phyloP scores from a whole-genome alignment of 1,140 invertebrate genomes.

The Babylonia areolata region DNA sequence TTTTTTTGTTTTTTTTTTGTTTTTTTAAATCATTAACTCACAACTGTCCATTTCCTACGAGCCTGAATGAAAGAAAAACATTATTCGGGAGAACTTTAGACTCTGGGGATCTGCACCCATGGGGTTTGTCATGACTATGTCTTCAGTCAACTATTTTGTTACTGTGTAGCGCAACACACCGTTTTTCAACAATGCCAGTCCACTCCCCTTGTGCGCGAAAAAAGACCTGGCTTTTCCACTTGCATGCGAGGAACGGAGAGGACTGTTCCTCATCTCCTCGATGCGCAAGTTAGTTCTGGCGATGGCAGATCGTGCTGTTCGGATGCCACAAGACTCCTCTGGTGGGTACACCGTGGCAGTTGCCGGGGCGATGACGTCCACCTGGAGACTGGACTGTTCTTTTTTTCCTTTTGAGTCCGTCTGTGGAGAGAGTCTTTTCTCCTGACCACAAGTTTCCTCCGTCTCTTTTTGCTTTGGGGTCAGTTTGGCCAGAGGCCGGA shows the following conservation, averaged over 20 bases:
- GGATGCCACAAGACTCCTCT: not conserved
- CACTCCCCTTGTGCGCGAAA: not conserved
- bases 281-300: not conserved
- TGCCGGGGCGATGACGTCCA: not conserved
- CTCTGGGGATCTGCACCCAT: too few relatives aligned
- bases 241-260: not conserved
- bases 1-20: too few relatives aligned
- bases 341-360: not conserved
- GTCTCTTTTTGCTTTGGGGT: conserved; percentile 46
- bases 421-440: not conserved
- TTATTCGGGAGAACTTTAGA: too few relatives aligned
- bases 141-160: not conserved
- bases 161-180: not conserved
- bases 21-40: too few relatives aligned
- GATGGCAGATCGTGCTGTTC: not conserved
- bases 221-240: not conserved
- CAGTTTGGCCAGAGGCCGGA: conserved; percentile 59
- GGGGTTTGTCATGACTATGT: too few relatives aligned
- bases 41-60: too few relatives aligned
- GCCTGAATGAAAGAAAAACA: too few relatives aligned
- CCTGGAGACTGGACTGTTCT: not conserved
- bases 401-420: not conserved
- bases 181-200: not conserved
- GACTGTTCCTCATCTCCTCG: conserved; percentile 6
- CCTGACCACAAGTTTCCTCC: not conserved